Base-by-base conservation (phyloP, 2,113 vertebrate species). In the Misgurnus anguillicaudatus region DNA sequence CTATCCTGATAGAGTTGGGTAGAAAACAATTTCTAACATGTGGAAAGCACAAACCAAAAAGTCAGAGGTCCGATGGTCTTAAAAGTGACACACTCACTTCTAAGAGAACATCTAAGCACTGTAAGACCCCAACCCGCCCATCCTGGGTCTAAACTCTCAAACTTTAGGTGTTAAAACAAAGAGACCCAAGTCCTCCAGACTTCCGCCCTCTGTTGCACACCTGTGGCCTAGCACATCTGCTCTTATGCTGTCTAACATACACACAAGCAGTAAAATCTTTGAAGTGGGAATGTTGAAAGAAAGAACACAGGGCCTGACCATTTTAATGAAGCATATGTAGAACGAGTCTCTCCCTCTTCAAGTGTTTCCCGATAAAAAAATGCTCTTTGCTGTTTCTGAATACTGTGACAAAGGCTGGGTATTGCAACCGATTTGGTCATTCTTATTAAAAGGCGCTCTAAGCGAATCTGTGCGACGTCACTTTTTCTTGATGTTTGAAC, bases 291-390 rank as follows among this genome's bases (percentile, higher is more conserved):
- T 65, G 42, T 65, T 78, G 69, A 78, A 67, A 81, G 63, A 75
- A 80, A 81, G 63, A 75, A 80, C 68, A 77, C 63, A 75, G 11
- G 70, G 75, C 75, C 75, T 73, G 48, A 58, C 82, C 63, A 63
- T 69, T 74, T 84, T 84, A 84, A 81, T 81, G 82, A 84, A 81
- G 75, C 82, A 68, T 84, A 60, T 78, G 82, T 65, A 73, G 63
- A 78, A 42, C 67, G 77, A 75, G 82, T 72, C 78, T 75, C 64
- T 76, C 72, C 65, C 68, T 24, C 65, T 65, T 69, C 70, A 84
- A 84, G 77, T n/a, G 31, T 66, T 84, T 79, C 82, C 82, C 78
- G 75, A 84, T 84, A 79, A 75, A 79, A 57, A 78, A 70, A 68
- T 47, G 68, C 31, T 73, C 68, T 65, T 72, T 24, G 57, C 21